These are phyloP conservation scores for Drosophila eohydei DNA, from an alignment of 2,888 invertebrate genomes.

Conservation along the genomic window DNA sequence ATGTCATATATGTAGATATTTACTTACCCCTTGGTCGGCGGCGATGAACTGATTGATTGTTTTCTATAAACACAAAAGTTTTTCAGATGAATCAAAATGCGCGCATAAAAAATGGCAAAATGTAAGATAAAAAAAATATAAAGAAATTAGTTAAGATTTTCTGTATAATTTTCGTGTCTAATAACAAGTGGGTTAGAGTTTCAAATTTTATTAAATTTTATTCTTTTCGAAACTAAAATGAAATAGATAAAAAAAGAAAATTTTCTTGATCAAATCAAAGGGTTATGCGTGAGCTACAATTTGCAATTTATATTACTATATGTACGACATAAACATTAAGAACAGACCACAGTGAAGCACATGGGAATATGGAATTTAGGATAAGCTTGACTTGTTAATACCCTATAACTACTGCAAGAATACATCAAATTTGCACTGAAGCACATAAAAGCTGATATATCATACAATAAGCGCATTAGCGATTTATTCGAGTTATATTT, in stretches of 20 bases:
- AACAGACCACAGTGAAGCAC: constrained; percentile 9
- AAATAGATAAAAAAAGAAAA: not conserved
- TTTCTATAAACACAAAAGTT: constrained; percentile 75
- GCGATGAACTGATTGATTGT: constrained; percentile 80
- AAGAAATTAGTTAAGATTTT: constrained; percentile 73
- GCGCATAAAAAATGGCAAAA: constrained; percentile 69
- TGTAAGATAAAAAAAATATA: constrained; percentile 68
- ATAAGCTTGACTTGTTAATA: constrained; percentile 2
- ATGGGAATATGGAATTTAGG: not conserved
- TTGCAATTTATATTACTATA: not conserved
- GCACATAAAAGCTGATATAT: not conserved
- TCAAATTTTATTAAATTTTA: constrained; percentile 3
- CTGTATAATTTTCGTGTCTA: not conserved
- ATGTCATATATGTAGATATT: constrained; percentile 29
- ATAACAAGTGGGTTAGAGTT: not conserved
- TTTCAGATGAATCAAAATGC: constrained; percentile 73
- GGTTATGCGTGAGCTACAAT: constrained; percentile 12
- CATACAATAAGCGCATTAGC: not conserved
- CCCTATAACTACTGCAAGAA: constrained; percentile 6
- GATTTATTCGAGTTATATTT: not conserved
- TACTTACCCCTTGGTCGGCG: constrained; percentile 75
- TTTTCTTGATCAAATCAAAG: constrained; percentile 26
- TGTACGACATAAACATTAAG: not conserved
- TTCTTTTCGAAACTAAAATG: constrained; percentile 21
- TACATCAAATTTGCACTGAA: not conserved